Evolutionary conservation across 1,140 invertebrate genomes (phyloP).

Genomic region (Cyclina sinensis): DNA sequence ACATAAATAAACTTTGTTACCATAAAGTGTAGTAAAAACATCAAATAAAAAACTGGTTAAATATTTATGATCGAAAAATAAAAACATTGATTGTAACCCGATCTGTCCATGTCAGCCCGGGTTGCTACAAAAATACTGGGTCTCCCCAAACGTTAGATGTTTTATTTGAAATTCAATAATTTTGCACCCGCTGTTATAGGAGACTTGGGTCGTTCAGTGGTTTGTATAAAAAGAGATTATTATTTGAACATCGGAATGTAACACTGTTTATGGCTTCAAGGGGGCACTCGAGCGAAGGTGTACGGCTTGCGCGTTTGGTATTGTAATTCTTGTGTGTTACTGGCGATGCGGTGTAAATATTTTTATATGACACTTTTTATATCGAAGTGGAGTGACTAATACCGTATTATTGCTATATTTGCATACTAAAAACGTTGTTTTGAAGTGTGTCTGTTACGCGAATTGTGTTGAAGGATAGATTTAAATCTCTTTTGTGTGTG

Average conservation of each 20-base stretch:
- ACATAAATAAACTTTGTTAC: background rate
- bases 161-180: conserved; percentile 35
- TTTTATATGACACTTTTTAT: conserved; percentile 43
- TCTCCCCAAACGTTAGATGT: background rate
- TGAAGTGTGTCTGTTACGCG: conserved; percentile 4
- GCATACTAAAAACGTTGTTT: conserved; percentile 8
- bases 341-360: conserved; percentile 21
- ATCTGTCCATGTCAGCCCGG: background rate
- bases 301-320: background rate
- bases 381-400: conserved; percentile 12
- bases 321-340: background rate
- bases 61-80: background rate
- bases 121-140: background rate
- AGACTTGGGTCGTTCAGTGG: background rate
- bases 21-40: background rate
- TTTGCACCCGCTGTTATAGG: conserved; percentile 12
- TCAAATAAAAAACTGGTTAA: background rate
- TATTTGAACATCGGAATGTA: conserved; percentile 39
- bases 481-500: conserved; percentile 9
- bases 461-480: conserved; percentile 9
- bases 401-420: background rate
- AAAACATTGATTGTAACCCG: conserved; percentile 5
- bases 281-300: conserved; percentile 35
- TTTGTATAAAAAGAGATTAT: conserved; percentile 39
- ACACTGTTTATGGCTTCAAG: conserved; percentile 25